Percentiles rank a stretch among this genome's conserved stretches.
phyloP scores from a whole-genome alignment of 2,797 vertebrate species.

The Delichon dasypus region DNA sequence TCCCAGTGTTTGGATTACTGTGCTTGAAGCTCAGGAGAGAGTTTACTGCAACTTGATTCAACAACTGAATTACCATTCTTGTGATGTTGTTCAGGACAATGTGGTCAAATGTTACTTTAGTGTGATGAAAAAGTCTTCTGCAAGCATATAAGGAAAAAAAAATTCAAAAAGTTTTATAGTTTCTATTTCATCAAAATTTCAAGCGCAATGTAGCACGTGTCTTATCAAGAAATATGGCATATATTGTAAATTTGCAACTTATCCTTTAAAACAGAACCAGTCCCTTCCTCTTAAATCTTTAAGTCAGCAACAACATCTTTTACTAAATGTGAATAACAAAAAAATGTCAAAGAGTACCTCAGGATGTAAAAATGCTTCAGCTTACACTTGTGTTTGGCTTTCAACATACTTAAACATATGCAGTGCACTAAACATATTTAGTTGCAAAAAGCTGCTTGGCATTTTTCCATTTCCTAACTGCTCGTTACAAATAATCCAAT shows the following conservation, averaged over 20 bases:
- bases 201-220: not conserved
- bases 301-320: not conserved
- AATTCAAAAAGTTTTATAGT: accelerated
- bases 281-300: not conserved
- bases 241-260: not conserved
- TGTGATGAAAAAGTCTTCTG: not conserved
- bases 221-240: not conserved
- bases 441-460: not conserved
- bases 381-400: not conserved
- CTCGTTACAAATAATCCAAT: not conserved
- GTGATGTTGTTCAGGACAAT: not conserved
- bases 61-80: not conserved
- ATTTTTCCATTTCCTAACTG: constrained; percentile 43
- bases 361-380: not conserved
- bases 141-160: not conserved
- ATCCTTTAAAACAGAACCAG: not conserved
- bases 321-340: not conserved
- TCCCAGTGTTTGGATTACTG: not conserved
- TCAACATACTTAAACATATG: not conserved
- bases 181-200: not conserved
- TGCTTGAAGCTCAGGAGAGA: not conserved
- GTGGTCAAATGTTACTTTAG: not conserved
- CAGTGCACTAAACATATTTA: not conserved
- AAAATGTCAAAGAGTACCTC: not conserved
- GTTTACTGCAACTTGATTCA: not conserved